Conservation (phyloP, 2,888 invertebrate species). For the Graphium colonna region DNA sequence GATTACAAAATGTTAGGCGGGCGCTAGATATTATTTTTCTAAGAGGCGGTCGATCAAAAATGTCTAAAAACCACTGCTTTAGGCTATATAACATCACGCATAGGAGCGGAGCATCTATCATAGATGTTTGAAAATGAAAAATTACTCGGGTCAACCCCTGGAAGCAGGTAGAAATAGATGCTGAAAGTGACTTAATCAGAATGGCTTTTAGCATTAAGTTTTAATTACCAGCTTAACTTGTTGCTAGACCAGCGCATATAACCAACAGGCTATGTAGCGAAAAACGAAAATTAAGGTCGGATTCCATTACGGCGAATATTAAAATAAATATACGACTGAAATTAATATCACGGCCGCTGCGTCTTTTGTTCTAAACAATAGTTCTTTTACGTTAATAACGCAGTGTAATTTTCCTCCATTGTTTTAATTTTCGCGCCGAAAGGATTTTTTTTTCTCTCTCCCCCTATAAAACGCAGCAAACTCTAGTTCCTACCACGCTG, state of each 20-base stretch:
- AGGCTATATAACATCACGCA: too few species aligned
- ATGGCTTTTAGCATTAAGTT: not conserved
- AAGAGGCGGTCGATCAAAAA: too few species aligned
- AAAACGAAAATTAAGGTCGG: constrained; percentile 19
- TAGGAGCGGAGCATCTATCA: too few species aligned
- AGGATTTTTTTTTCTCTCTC: constrained; percentile 19
- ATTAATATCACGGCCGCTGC: constrained; percentile 23
- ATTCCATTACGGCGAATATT: constrained; percentile 19
- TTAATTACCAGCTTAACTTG: not conserved
- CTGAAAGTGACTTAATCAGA: too few species aligned
- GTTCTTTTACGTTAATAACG: constrained; percentile 25
- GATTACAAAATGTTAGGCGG: too few species aligned
- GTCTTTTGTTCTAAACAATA: constrained; percentile 25
- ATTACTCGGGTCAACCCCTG: too few species aligned
- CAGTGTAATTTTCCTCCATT: constrained; percentile 23
- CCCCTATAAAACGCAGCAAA: constrained; percentile 10
- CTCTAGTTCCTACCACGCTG: constrained; percentile 7
- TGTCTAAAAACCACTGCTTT: too few species aligned
- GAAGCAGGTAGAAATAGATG: too few species aligned
- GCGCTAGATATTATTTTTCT: too few species aligned
- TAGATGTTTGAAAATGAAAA: too few species aligned
- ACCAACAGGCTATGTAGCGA: not conserved
- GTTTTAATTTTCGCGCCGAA: constrained; percentile 20
- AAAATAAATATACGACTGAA: constrained; percentile 23
- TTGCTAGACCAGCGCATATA: too few species aligned